Evolutionary conservation across 1,140 invertebrate genomes (phyloP).

Genomic region (Polyergus mexicanus): DNA sequence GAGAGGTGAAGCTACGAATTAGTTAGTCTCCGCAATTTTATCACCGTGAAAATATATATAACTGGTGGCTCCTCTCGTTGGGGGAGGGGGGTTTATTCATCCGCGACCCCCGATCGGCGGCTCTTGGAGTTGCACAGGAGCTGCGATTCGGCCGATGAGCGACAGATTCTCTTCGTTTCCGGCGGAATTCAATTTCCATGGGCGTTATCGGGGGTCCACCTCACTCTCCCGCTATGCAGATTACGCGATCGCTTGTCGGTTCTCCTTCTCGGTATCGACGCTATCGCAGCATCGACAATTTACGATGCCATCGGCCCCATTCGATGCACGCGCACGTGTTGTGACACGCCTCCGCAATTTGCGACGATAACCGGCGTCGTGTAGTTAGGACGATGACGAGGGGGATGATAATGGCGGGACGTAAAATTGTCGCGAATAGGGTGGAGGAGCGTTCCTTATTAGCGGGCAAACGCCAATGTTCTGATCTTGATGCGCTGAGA

Average conservation of each 20-base stretch:
- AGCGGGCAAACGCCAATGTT: background rate
- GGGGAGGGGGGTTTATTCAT: no score
- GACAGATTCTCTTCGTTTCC: slow-evolving; percentile 42
- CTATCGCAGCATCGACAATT: slow-evolving; percentile 53
- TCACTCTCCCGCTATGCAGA: slow-evolving; percentile 18
- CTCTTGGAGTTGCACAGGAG: background rate
- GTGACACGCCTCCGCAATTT: slow-evolving; percentile 39
- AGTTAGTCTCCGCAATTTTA: background rate
- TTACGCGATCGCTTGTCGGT: slow-evolving; percentile 2
- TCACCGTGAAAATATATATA: background rate
- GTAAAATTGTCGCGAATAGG: slow-evolving; percentile 12
- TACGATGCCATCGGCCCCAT: slow-evolving; percentile 23
- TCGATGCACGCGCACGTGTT: slow-evolving; percentile 36
- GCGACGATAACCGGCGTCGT: slow-evolving; percentile 4
- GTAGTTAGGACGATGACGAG: background rate
- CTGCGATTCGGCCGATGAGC: background rate
- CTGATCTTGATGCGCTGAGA: background rate
- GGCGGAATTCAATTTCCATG: slow-evolving; percentile 62
- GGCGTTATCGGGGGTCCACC: slow-evolving; percentile 30
- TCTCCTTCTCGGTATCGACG: slow-evolving; percentile 1
- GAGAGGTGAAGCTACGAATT: background rate
- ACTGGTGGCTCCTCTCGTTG: background rate
- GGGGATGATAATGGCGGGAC: background rate
- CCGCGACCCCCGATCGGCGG: background rate
- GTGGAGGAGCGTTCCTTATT: slow-evolving; percentile 4